These are phyloP conservation scores for Verasper variegatus DNA, from an alignment of 2,113 vertebrate species.

Conservation along the genomic window DNA sequence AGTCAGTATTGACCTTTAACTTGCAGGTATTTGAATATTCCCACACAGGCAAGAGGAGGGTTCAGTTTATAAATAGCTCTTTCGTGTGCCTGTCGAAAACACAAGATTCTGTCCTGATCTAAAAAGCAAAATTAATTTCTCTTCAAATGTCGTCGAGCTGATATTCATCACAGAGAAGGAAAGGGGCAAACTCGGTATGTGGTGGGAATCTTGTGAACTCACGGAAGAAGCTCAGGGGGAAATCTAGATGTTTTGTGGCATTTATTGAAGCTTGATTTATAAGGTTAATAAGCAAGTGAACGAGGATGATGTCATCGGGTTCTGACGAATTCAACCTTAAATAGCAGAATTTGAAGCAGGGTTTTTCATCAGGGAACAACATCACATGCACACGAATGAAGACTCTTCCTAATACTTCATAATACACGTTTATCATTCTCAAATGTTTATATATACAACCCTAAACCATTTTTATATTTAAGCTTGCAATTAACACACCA, in stretches of 20 bases:
- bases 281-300: neutral
- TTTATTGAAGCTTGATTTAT: neutral
- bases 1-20: too few species aligned
- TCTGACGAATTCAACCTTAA: too few species aligned
- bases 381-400: neutral
- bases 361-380: neutral
- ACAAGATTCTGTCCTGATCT: neutral
- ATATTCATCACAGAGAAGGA: neutral
- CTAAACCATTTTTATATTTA: too few species aligned
- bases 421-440: neutral
- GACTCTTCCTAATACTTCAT: neutral
- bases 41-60: neutral
- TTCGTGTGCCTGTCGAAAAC: neutral
- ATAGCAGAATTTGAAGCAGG: neutral
- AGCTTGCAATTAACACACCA: too few species aligned
- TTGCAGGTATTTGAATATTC: neutral
- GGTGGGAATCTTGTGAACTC: neutral
- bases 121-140: neutral
- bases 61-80: neutral
- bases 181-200: neutral
- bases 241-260: neutral
- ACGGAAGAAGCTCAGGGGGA: neutral
- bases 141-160: neutral
- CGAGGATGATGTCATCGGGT: neutral
- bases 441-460: too few species aligned